A percentile compares a stretch with the other conserved stretches of the same genome.
phyloP scores from a whole-genome alignment of 2,113 vertebrate species.

The Mugil cephalus region DNA sequence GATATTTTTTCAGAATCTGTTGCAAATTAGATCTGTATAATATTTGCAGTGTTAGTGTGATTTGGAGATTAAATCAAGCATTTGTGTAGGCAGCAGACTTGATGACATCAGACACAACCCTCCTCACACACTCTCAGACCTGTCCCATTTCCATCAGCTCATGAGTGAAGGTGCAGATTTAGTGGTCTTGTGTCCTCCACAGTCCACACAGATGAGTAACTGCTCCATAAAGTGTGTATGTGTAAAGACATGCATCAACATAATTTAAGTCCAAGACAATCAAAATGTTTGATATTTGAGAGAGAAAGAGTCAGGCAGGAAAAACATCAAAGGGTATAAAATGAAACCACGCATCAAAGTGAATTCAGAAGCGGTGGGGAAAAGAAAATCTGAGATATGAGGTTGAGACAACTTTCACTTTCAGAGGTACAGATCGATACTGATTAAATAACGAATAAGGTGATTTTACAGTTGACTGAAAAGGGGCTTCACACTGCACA shows the following conservation, averaged over 20 bases:
- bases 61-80: constrained; percentile 7
- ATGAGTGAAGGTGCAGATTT: constrained; percentile 29
- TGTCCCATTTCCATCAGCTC: constrained; percentile 27
- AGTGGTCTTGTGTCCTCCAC: not conserved
- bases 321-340: constrained; percentile 40
- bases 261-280: constrained; percentile 10
- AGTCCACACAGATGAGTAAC: constrained; percentile 23
- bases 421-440: too few relatives aligned
- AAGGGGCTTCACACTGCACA: too few relatives aligned
- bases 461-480: too few relatives aligned
- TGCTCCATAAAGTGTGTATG: constrained; percentile 1
- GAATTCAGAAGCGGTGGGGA: constrained; percentile 11
- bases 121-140: not conserved
- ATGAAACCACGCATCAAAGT: constrained; percentile 27
- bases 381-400: not conserved
- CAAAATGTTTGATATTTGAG: not conserved
- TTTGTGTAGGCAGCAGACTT: constrained; percentile 1
- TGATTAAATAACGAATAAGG: too few relatives aligned
- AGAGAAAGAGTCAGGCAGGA: not conserved
- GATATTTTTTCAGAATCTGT: constrained; percentile 3
- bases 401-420: not conserved
- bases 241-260: constrained; percentile 17
- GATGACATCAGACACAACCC: constrained; percentile 6
- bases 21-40: not conserved
- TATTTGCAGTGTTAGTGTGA: not conserved